Percentiles rank a stretch among this genome's conserved stretches.
Conservation (phyloP, 2,113 vertebrate genomes). For the Crotalus viridis region DNA sequence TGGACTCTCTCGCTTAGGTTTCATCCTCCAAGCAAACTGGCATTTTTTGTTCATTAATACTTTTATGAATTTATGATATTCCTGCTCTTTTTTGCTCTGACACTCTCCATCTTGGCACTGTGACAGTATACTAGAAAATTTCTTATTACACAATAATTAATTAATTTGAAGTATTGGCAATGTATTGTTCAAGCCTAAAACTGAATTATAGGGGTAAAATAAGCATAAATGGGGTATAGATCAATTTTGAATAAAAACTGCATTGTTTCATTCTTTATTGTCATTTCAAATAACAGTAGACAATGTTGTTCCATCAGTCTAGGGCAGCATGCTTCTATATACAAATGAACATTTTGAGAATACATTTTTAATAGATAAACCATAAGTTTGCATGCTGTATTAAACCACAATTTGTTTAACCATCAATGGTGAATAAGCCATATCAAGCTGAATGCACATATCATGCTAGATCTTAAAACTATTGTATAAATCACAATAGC, state of each 20-base stretch:
- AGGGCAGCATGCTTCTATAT: constrained; percentile 19
- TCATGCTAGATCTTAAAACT: not conserved
- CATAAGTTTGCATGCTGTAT: not conserved
- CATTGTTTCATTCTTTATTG: constrained; percentile 51
- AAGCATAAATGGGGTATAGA: constrained; percentile 50
- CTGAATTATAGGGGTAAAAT: constrained; percentile 44
- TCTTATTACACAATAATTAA: constrained; percentile 62
- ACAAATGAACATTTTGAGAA: not conserved
- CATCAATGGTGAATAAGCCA: not conserved
- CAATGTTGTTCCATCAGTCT: constrained; percentile 24
- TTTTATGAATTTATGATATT: constrained; percentile 29
- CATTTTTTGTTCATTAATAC: constrained; percentile 37
- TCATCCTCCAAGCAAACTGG: constrained; percentile 28
- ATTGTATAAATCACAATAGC: not conserved
- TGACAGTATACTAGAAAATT: constrained; percentile 54
- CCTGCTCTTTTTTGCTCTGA: constrained; percentile 2
- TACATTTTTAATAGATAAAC: not conserved
- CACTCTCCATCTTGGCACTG: constrained; percentile 46
- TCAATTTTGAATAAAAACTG: constrained; percentile 57
- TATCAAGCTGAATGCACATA: not conserved
- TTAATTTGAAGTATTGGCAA: constrained; percentile 56
- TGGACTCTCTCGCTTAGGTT: constrained; percentile 12
- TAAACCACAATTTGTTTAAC: not conserved
- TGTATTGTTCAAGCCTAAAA: constrained; percentile 53
- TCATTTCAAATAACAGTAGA: constrained; percentile 51